Conservation (phyloP, 2,888 invertebrate genomes). For the Auanema freiburgensis region DNA sequence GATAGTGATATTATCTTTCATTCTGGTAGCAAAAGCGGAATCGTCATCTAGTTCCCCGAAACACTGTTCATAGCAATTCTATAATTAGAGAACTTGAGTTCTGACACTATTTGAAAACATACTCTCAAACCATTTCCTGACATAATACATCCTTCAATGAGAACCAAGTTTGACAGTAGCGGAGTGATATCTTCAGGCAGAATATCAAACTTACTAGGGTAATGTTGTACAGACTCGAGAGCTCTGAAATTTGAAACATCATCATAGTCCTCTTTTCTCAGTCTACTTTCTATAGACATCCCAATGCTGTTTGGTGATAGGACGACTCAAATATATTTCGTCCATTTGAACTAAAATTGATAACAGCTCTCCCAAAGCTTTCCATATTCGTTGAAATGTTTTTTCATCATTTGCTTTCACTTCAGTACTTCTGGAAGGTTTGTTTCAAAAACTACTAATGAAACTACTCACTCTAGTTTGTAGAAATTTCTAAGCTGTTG, state of each 20-base stretch:
- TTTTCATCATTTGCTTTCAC: slow-evolving; percentile 5
- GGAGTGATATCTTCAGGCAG: slow-evolving; percentile 28
- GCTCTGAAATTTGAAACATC: slow-evolving; percentile 24
- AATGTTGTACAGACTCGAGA: slow-evolving; percentile 43
- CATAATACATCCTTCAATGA: slow-evolving; percentile 42
- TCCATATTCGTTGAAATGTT: slow-evolving; percentile 34
- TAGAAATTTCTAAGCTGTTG: slow-evolving; percentile 22
- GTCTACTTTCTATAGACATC: slow-evolving; percentile 8
- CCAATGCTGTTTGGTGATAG: slow-evolving; percentile 29
- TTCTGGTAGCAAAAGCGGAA: slow-evolving; percentile 38
- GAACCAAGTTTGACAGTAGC: slow-evolving; percentile 30
- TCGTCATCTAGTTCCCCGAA: slow-evolving; percentile 36
- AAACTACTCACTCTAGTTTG: slow-evolving; percentile 15
- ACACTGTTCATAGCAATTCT: slow-evolving; percentile 35
- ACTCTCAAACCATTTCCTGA: slow-evolving; percentile 23
- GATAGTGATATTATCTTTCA: slow-evolving; percentile 35
- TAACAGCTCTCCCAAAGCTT: slow-evolving; percentile 49
- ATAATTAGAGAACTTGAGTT: background rate
- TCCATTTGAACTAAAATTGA: slow-evolving; percentile 41
- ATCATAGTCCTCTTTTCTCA: background rate
- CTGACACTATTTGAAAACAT: background rate
- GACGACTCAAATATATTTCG: slow-evolving; percentile 38
- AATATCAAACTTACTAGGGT: slow-evolving; percentile 46
- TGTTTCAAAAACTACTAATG: background rate
- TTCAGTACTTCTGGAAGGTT: background rate